Base-by-base conservation (phyloP, 2,888 invertebrate species). In the Balanococcus diminutus region DNA sequence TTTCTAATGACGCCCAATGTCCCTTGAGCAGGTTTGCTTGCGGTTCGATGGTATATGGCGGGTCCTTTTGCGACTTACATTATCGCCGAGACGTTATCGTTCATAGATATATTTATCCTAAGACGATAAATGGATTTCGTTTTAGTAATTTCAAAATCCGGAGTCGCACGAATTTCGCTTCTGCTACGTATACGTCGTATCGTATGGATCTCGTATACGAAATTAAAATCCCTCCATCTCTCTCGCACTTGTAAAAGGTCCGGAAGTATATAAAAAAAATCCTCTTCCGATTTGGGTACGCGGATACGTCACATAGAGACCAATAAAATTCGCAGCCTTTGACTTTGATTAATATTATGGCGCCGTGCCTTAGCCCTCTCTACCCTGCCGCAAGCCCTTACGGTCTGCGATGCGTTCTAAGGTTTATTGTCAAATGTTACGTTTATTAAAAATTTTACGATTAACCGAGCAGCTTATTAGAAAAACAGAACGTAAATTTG, bases 1-100 rank as follows among this genome's bases (percentile, higher is more conserved):
- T 83, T 83, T 32, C 82, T 67, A 56, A 61, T 51, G 83, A 83
- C 61, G 83, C 83, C 51, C 83, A 83, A 31, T 56, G 83, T 75
- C 75, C 75, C 75, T 75, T 75, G 75, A 75, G 75, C 75, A 32
- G 75, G 75, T 32, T 75, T 14, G 75, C 32, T 75, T 32, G 75
- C 75, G 75, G 75, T 31, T n/a, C 32, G 32, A 75, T 19, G 75
- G 75, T n/a, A 31, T 67, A 31, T 31, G 25, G n/a, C 0, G 11
- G 75, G 32, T 75, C 75, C 67, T 67, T 75, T 75, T 5, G n/a
- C 32, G 16, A n/a, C 36, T 75, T 75, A 32, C 75, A 75, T 75
- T 75, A 75, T 75, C 75, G 32, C n/a, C 32, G 75, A 75, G 75
- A 75, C 75, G 75, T 75, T 75, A 75, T 75, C 75, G 75, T 67